phyloP scores from a whole-genome alignment of 1,140 invertebrate species.

The Diplogasteroides magnus region DNA sequence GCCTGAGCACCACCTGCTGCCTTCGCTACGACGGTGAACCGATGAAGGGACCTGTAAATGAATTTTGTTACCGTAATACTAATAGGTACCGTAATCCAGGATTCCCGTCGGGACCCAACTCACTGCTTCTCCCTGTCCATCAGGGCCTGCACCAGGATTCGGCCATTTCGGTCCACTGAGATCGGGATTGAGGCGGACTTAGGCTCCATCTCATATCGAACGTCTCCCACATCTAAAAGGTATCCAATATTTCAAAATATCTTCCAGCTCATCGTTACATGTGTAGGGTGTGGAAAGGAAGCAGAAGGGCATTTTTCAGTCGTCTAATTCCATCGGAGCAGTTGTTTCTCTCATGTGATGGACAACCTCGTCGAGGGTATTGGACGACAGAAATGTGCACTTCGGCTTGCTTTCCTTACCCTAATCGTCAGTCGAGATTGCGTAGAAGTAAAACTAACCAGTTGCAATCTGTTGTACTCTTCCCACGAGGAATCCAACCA shows the following conservation, averaged over 20 bases:
- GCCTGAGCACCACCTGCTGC: slow-evolving; percentile 21
- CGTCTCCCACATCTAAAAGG: not conserved
- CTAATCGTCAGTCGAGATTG: too few species aligned
- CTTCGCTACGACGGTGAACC: slow-evolving; percentile 36
- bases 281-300: too few species aligned
- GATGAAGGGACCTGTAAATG: slow-evolving; percentile 49
- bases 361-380: too few species aligned
- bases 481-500: slow-evolving; percentile 72
- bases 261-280: not conserved
- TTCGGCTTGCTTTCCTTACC: too few species aligned
- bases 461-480: slow-evolving; percentile 29
- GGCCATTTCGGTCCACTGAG: not conserved
- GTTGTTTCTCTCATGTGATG: too few species aligned
- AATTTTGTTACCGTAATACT: too few species aligned
- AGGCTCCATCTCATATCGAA: not conserved
- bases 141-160: not conserved
- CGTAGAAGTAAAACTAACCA: slow-evolving; percentile 10
- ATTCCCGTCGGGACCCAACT: too few species aligned
- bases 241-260: not conserved
- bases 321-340: too few species aligned
- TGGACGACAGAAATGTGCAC: too few species aligned
- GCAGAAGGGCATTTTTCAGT: too few species aligned
- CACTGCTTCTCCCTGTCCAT: not conserved
- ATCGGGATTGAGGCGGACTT: not conserved
- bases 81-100: too few species aligned